phyloP scores from a whole-genome alignment of 2,888 invertebrate genomes.

The Agrotis exclamationis region DNA sequence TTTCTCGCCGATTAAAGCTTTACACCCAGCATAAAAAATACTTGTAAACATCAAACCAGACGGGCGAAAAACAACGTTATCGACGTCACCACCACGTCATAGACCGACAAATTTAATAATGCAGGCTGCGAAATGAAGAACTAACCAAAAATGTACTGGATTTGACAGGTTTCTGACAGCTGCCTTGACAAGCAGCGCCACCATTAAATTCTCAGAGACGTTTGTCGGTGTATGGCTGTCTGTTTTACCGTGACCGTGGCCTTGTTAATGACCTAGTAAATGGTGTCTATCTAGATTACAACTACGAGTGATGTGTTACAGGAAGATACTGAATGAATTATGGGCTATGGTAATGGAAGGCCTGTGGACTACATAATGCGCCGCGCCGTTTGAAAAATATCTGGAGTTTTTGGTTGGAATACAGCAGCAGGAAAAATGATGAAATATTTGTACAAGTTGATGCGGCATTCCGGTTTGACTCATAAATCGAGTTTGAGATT shows the following conservation, averaged over 20 bases:
- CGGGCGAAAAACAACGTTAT: constrained; percentile 34
- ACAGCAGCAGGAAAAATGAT: background rate
- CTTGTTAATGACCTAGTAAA: constrained; percentile 61
- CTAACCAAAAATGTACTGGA: constrained; percentile 14
- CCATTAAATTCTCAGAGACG: background rate
- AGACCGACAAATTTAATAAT: constrained; percentile 1
- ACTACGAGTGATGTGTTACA: constrained; percentile 7
- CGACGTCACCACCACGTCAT: constrained; percentile 32
- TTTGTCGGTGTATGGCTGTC: background rate
- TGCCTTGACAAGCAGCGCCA: constrained; percentile 29
- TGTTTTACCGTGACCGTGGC: constrained; percentile 50
- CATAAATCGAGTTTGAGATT: background rate
- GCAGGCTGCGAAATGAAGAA: constrained; percentile 17
- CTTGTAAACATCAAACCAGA: background rate
- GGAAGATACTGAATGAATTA: constrained; percentile 40
- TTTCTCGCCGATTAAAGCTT: background rate
- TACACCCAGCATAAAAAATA: background rate
- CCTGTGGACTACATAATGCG: constrained; percentile 7
- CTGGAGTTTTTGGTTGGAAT: background rate
- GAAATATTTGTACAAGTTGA: constrained; percentile 13
- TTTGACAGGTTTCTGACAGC: constrained; percentile 30
- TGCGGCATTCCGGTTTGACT: background rate
- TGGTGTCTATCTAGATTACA: constrained; percentile 22
- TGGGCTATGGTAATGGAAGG: constrained; percentile 10
- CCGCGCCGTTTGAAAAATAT: constrained; percentile 4